These are phyloP conservation scores for Agraylea sexmaculata DNA, from an alignment of 1,140 invertebrate species.

Conservation along the genomic window DNA sequence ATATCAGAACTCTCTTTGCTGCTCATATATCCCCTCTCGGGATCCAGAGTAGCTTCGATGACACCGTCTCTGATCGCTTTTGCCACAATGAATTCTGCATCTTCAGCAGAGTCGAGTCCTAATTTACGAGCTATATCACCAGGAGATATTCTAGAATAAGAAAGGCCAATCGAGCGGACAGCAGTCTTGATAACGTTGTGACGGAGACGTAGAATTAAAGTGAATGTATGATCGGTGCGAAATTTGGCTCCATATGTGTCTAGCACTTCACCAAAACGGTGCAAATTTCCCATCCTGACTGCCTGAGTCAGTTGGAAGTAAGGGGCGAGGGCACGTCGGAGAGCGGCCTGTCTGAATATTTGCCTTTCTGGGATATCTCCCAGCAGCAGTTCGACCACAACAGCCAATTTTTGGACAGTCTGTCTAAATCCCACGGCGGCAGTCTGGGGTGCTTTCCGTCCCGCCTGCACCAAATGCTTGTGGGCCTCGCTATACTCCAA, in stretches of 20 bases:
- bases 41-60: constrained; percentile 93
- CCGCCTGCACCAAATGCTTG: constrained; percentile 85
- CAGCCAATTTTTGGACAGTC: constrained; percentile 91
- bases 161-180: constrained; percentile 89
- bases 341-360: constrained; percentile 75
- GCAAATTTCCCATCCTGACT: constrained; percentile 88
- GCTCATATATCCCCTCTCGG: constrained; percentile 91
- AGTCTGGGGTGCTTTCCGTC: constrained; percentile 93
- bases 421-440: constrained; percentile 98
- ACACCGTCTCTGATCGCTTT: constrained; percentile 99
- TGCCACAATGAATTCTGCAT: constrained; percentile 98
- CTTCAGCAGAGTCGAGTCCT: constrained; percentile 85
- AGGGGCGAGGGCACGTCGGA: constrained; percentile 78
- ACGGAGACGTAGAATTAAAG: constrained; percentile 82
- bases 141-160: constrained; percentile 93
- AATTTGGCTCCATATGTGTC: constrained; percentile 83
- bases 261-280: constrained; percentile 86
- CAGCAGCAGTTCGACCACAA: constrained; percentile 89
- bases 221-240: constrained; percentile 85
- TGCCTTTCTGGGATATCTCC: constrained; percentile 95
- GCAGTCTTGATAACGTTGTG: constrained; percentile 99
- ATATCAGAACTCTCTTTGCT: constrained; percentile 95
- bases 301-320: constrained; percentile 98
- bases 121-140: constrained; percentile 90
- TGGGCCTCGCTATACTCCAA: constrained; percentile 95